Conservation (phyloP, 2,113 vertebrate species). For the human region GRCh38 chr5:128857001-128857500, state of each 20-base stretch:
- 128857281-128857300: constrained; percentile 70
- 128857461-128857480: not conserved
- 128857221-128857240: constrained; percentile 64
- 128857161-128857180: constrained; percentile 62
- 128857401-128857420: constrained; percentile 31
- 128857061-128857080: constrained; percentile 59
- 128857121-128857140: constrained; percentile 72
- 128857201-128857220: constrained; percentile 59
- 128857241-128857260: constrained; percentile 86
- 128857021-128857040: constrained; percentile 37
- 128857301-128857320: constrained; percentile 84
- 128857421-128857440: not conserved
- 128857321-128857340: constrained; percentile 79
- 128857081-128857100: constrained; percentile 39
- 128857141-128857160: constrained; percentile 65
- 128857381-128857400: constrained; percentile 22
- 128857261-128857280: constrained; percentile 85
- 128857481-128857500: not conserved
- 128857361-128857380: constrained; percentile 47
- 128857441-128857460: not conserved
- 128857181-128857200: constrained; percentile 79
- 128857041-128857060: constrained; percentile 48
- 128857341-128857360: constrained; percentile 82
- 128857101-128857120: constrained; percentile 65
- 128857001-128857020: constrained; percentile 38